These are phyloP conservation scores for Drosophila subquinaria DNA, from an alignment of 2,888 invertebrate species.

Conservation along the genomic window DNA sequence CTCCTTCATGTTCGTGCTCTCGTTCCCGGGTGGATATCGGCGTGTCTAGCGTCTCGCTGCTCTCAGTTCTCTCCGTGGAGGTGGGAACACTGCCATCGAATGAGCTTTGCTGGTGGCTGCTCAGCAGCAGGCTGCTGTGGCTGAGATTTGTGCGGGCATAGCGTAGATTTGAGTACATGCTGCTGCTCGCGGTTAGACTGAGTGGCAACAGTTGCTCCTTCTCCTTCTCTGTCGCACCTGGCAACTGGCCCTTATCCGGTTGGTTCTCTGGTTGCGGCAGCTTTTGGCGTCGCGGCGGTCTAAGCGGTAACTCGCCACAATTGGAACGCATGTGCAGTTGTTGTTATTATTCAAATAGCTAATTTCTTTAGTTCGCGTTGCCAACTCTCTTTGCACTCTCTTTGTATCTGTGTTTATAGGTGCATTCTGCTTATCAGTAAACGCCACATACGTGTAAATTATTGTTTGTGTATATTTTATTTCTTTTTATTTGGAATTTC, in stretches of 20 bases:
- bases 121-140: conserved; percentile 82
- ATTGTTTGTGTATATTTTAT: conserved; percentile 4
- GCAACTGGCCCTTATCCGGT: conserved; percentile 11
- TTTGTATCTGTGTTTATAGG: background rate
- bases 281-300: conserved; percentile 60
- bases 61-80: conserved; percentile 71
- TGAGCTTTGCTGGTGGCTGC: conserved; percentile 78
- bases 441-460: background rate
- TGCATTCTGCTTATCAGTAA: conserved; percentile 9
- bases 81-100: conserved; percentile 65
- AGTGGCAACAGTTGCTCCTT: conserved; percentile 42
- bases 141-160: conserved; percentile 85
- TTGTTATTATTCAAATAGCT: background rate
- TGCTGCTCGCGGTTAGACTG: conserved; percentile 25
- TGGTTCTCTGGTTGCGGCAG: conserved; percentile 19
- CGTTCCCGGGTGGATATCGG: conserved; percentile 47
- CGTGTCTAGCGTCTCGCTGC: conserved; percentile 72
- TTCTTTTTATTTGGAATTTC: conserved; percentile 13
- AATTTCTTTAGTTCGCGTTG: background rate
- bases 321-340: conserved; percentile 54
- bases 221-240: conserved; percentile 23
- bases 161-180: conserved; percentile 83
- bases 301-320: conserved; percentile 55
- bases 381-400: background rate
- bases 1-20: background rate